Percentiles rank a stretch among this genome's conserved stretches.
Evolutionary conservation across 2,888 invertebrate genomes (phyloP).

Genomic region (Lamellibrachia satsuma): DNA sequence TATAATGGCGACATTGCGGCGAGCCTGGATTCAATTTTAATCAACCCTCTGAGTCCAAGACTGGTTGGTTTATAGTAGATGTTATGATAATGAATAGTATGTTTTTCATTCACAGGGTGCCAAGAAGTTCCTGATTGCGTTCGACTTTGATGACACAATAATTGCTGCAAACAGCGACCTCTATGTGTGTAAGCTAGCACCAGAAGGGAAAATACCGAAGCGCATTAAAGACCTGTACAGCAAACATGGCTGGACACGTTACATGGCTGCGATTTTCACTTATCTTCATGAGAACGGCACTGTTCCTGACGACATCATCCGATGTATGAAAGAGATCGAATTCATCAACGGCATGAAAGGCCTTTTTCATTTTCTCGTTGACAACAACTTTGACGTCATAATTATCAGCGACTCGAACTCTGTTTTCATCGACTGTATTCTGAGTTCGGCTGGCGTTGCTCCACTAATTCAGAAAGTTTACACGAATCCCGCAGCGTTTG

Average conservation of each 20-base stretch:
- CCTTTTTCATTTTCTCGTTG: constrained; percentile 69
- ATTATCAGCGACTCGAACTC: constrained; percentile 84
- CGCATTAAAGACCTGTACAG: constrained; percentile 70
- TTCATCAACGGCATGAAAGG: constrained; percentile 73
- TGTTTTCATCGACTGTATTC: constrained; percentile 76
- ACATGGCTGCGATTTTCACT: constrained; percentile 79
- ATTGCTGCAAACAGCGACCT: constrained; percentile 80
- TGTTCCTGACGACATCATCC: constrained; percentile 68
- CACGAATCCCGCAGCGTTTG: constrained; percentile 77
- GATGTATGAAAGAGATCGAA: constrained; percentile 70
- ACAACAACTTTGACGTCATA: constrained; percentile 69
- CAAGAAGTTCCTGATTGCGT: constrained; percentile 70
- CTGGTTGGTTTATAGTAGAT: neutral
- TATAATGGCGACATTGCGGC: too few species aligned
- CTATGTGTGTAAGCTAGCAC: constrained; percentile 73
- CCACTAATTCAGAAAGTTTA: constrained; percentile 68
- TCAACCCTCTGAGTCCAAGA: neutral
- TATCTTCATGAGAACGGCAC: constrained; percentile 69
- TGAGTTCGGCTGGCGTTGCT: constrained; percentile 65
- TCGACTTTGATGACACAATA: constrained; percentile 85
- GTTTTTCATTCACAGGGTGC: constrained; percentile 29
- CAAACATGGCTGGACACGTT: constrained; percentile 76
- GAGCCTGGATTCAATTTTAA: neutral
- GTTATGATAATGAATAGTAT: neutral
- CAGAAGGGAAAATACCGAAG: constrained; percentile 69